Conservation (phyloP, 2,888 invertebrate species). For the Leucophora obtusa region DNA sequence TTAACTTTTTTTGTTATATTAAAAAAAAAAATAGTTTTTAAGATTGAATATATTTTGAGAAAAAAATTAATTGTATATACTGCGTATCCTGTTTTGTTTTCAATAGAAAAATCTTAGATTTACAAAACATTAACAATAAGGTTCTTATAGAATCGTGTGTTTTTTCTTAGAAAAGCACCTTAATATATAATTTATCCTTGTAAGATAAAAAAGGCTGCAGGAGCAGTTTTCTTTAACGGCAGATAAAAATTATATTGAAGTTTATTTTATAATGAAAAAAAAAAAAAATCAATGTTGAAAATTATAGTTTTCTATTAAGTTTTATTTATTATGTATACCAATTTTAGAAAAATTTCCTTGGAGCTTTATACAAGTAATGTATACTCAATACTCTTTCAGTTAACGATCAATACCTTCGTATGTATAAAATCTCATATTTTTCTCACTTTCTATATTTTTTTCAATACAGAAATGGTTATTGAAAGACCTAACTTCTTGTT, state of each 20-base stretch:
- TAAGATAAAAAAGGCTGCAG: not conserved
- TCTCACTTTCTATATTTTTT: no score
- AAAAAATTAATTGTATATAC: constrained; percentile 60
- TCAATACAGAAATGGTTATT: no score
- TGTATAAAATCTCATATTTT: no score
- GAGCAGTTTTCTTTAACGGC: not conserved
- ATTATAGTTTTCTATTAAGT: no score
- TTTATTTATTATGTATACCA: no score
- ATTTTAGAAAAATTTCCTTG: no score
- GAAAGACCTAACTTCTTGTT: no score
- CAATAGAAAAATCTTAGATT: constrained; percentile 17
- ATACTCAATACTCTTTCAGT: no score
- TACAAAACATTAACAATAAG: constrained; percentile 51
- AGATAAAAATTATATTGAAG: not conserved
- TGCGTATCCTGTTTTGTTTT: constrained; percentile 61
- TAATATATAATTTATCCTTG: constrained; percentile 20
- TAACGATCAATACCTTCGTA: no score
- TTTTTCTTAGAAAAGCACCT: constrained; percentile 60
- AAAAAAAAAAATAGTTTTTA: not conserved
- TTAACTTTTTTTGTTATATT: constrained; percentile 44
- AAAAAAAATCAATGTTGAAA: no score
- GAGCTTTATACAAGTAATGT: no score
- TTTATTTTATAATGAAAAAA: no score
- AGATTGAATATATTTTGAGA: constrained; percentile 38
- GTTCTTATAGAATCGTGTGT: constrained; percentile 42